Evolutionary conservation across 2,888 invertebrate genomes (phyloP).

Genomic region (Rhagonycha lutea): DNA sequence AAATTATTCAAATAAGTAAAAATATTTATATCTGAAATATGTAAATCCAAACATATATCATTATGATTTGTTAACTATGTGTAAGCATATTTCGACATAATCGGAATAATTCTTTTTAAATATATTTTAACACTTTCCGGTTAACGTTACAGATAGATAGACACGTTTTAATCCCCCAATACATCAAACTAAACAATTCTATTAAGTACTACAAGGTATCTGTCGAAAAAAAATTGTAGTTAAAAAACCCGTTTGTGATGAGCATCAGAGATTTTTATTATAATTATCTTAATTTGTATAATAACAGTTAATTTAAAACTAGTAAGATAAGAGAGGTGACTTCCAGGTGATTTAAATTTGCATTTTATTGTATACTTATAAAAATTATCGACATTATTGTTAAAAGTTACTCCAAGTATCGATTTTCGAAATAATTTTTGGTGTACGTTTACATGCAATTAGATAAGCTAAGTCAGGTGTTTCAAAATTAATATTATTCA

Average conservation of each 20-base stretch:
- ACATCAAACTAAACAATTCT: neutral
- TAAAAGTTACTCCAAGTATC: neutral
- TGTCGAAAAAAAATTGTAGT: neutral
- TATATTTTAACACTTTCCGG: neutral
- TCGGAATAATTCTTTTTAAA: neutral
- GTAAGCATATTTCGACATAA: neutral
- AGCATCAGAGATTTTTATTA: constrained; percentile 1
- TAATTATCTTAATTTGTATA: constrained; percentile 3
- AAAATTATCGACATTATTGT: neutral
- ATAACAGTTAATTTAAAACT: neutral
- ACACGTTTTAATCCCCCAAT: neutral
- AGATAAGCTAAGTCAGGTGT: neutral
- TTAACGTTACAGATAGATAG: neutral
- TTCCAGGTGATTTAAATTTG: constrained; percentile 26
- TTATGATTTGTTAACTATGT: neutral
- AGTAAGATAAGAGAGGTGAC: constrained; percentile 5
- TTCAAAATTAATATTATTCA: neutral
- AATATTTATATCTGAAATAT: neutral
- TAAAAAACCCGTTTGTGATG: neutral
- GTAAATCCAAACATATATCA: neutral
- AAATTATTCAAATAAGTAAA: neutral
- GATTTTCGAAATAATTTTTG: neutral
- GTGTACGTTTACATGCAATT: neutral
- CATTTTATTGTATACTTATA: constrained; percentile 19
- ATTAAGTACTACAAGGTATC: neutral